Evolutionary conservation across 2,113 vertebrate species (phyloP), one percentile per base, ranked within the genome.

Genomic region (Podiceps cristatus): DNA sequence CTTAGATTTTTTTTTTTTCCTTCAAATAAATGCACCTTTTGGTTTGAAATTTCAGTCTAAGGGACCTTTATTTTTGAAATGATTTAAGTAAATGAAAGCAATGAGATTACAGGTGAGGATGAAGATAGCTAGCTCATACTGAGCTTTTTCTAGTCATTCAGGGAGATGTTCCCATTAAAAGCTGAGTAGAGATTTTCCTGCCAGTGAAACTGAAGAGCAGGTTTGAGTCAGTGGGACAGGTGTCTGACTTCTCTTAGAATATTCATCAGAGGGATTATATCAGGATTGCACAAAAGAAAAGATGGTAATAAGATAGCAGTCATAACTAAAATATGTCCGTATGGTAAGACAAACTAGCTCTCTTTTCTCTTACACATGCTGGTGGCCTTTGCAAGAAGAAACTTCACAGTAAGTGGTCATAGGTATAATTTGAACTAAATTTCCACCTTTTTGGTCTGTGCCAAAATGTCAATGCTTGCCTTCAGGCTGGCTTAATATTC

Each of bases 391-490:
- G 50, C 60, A 64, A 77, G 31, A 63, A 66, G 23, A 78, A 90
- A 74, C 53, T 94, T 95, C n/a, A 55, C 47, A 78, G 60, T 35
- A 52, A 93, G 49, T 62, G 18, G 49, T 77, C 78, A 52, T 7
- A 93, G 13, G 25, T 68, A 78, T 53, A 78, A 84, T 76, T 33
- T 96, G 50, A 95, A 82, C 50, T 76, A 82, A 78, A 88, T 94
- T 75, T 94, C 72, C 31, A 47, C 45, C 7, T 0, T 72, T 95
- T 94, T 71, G 76, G 53, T 93, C 77, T 93, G 72, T 92, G 76
- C 80, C 89, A 96, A 97, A 98, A 98, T 97, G 96, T 97, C 96
- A 93, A 0, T 62, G 90, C 47, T 92, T 91, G 93, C 96, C 97
- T 97, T 96, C 15, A 88, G 97, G 95, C 75, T 92, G 93, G 24